Evolutionary conservation across 2,113 vertebrate species (phyloP), one percentile per base, ranked within the genome.

Genomic region (Equus quagga): DNA sequence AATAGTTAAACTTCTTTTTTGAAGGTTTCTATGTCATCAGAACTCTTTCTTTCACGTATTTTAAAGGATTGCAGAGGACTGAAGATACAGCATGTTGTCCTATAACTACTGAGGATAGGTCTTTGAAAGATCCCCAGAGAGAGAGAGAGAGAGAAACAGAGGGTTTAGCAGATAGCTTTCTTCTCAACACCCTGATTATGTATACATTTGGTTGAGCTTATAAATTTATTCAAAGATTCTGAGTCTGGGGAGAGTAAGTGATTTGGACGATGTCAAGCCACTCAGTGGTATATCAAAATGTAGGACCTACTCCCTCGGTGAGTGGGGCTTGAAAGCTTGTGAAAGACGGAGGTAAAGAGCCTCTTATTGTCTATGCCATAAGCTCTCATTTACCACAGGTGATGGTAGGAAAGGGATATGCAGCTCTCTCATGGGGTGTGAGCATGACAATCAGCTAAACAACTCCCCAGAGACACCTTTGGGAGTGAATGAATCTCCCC

Each of bases 41-140:
- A 60, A 19, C 58, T 78, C 28, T 89, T 69, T n/a, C 15, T 73
- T 95, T 92, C 18, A 64, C 75, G 4, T 90, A 18, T 75, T 84
- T 93, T 72, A 76, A 95, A 84, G 54, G 41, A 62, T 8, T 41
- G 8, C 58, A 69, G 75, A 89, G 15, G 8, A 85, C 26, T 89
- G 73, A 96, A 89, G 21, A 91, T 24, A 67, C 1, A 31, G 46
- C 44, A 79, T 24, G 28, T 82, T 78, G 11, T 36, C 18, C 18
- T 96, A 3, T 76, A 51, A 72, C 15, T 91, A 69, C 79, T 8
- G 33, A 69, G 18, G 44, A 33, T 23, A 69, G 51, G 13, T 87
- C 79, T 85, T 80, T 49, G 28, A 76, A 49, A 93, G 18, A 65
- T 76, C 60, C 41, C 10, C 36, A 17, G 18, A 67, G 44, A 51